Percentiles rank a stretch among this genome's conserved stretches.
Conservation (phyloP, 2,888 invertebrate species). For the Ypsolopha sequella region DNA sequence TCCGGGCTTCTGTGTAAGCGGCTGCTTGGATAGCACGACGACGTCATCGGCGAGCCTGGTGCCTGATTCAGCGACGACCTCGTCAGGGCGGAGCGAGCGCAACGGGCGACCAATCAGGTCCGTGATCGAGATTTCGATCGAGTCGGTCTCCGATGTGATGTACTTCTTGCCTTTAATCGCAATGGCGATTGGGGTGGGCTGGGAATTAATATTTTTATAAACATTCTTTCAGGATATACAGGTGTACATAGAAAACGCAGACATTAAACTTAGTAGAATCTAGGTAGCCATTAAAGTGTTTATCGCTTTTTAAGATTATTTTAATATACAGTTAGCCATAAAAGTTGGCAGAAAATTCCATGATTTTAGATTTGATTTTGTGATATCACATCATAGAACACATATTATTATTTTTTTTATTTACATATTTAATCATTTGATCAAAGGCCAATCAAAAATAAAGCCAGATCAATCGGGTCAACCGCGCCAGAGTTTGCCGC, state of each 20-base stretch:
- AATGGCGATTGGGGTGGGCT: conserved; percentile 88
- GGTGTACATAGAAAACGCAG: background rate
- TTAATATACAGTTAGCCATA: too few relatives aligned
- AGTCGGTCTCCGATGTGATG: conserved; percentile 80
- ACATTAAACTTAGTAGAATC: background rate
- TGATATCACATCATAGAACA: too few relatives aligned
- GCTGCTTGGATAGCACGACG: conserved; percentile 79
- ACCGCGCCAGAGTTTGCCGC: too few relatives aligned
- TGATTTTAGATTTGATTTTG: too few relatives aligned
- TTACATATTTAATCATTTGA: too few relatives aligned
- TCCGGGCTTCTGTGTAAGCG: conserved; percentile 55
- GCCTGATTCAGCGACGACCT: conserved; percentile 82
- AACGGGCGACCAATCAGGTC: conserved; percentile 82
- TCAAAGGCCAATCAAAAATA: too few relatives aligned
- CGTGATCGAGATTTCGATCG: conserved; percentile 78
- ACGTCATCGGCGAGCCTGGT: conserved; percentile 80
- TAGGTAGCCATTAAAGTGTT: too few relatives aligned
- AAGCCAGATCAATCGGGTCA: too few relatives aligned
- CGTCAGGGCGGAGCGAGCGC: conserved; percentile 70
- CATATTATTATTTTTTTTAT: too few relatives aligned
- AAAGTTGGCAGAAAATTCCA: too few relatives aligned
- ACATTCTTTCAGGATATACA: background rate
- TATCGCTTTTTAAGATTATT: too few relatives aligned
- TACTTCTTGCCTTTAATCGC: conserved; percentile 83
- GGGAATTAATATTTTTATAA: background rate